Conservation (phyloP, 2,888 invertebrate species). For the Thecophora atra region DNA sequence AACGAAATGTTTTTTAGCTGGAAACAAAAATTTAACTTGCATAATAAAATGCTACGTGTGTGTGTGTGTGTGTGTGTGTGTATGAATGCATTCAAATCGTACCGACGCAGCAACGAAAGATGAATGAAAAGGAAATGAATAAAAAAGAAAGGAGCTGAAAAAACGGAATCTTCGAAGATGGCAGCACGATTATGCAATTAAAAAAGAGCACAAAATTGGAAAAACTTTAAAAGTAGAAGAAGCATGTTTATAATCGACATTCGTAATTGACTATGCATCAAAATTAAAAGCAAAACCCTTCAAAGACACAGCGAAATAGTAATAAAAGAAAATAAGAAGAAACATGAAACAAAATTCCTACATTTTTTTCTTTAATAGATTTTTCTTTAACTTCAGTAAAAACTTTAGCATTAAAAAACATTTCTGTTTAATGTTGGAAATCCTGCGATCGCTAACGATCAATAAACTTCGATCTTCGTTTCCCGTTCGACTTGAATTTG, state of each 20-base stretch:
- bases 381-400: no score
- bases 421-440: no score
- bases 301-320: background rate
- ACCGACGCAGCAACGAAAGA: background rate
- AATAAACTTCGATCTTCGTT: background rate
- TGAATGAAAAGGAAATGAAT: slow-evolving; percentile 2
- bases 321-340: background rate
- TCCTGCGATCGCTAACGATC: no score
- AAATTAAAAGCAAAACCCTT: no score
- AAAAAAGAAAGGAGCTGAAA: slow-evolving; percentile 18
- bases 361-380: no score
- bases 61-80: no score
- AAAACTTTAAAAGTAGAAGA: background rate
- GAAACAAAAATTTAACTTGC: slow-evolving; percentile 25
- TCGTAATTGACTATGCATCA: no score
- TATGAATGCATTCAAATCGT: background rate
- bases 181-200: slow-evolving; percentile 1
- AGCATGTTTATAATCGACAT: no score
- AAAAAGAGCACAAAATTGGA: background rate
- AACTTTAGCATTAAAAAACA: no score
- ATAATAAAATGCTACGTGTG: slow-evolving; percentile 21
- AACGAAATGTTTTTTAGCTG: slow-evolving; percentile 1
- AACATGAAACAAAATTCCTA: background rate
- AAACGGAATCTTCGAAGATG: background rate
- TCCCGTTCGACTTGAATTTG: background rate